Conservation (phyloP, 2,113 vertebrate genomes). For the Maccullochella peelii region DNA sequence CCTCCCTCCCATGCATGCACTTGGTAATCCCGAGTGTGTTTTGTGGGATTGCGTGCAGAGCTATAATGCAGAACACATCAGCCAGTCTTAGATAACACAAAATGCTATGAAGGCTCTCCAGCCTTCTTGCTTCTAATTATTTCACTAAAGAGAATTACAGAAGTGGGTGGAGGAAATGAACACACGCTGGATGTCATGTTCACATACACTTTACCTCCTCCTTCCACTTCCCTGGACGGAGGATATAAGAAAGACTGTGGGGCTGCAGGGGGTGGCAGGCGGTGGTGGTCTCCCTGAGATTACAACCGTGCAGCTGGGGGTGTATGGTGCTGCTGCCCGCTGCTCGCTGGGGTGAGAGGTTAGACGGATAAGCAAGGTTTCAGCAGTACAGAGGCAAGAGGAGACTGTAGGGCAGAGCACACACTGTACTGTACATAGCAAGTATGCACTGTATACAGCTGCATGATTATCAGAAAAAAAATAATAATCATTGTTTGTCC, state of each 20-base stretch:
- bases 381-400: conserved; percentile 12
- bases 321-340: neutral
- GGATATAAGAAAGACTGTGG: neutral
- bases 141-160: conserved; percentile 37
- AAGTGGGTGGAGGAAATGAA: conserved; percentile 22
- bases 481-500: neutral
- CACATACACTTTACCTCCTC: conserved; percentile 1
- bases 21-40: conserved; percentile 59
- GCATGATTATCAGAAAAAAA: neutral
- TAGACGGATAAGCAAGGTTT: conserved; percentile 21
- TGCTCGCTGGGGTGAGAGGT: conserved; percentile 33
- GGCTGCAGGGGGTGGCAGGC: conserved; percentile 20
- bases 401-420: conserved; percentile 2
- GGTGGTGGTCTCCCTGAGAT: conserved; percentile 26
- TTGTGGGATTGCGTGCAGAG: conserved; percentile 56
- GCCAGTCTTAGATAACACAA: conserved; percentile 60
- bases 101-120: conserved; percentile 28
- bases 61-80: conserved; percentile 47
- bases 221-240: neutral
- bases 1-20: conserved; percentile 38
- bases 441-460: neutral
- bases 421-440: neutral
- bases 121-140: conserved; percentile 37
- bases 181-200: conserved; percentile 14
- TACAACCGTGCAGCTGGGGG: conserved; percentile 25